Evolutionary conservation across 2,113 vertebrate species (phyloP).

Genomic region (Speoplatyrhinus poulsoni): DNA sequence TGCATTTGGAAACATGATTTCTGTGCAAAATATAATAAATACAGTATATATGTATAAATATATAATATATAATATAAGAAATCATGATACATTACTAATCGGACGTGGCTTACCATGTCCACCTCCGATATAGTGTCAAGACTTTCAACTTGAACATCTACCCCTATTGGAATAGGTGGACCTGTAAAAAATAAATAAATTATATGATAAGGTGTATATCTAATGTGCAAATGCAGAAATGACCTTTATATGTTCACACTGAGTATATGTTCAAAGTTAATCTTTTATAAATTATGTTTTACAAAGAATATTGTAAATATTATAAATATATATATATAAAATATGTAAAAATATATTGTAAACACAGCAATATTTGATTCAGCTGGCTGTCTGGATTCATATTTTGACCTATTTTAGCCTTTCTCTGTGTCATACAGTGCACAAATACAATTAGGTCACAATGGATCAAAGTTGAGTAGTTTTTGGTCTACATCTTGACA

Average conservation of each 20-base stretch:
- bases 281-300: neutral
- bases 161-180: slow-evolving; percentile 81
- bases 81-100: neutral
- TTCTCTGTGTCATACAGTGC: slow-evolving; percentile 48
- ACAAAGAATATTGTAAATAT: slow-evolving; percentile 7
- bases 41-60: too few species aligned
- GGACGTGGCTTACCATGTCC: slow-evolving; percentile 73
- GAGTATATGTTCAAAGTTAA: neutral
- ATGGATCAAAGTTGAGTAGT: slow-evolving; percentile 54
- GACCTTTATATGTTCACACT: neutral
- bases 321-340: too few species aligned
- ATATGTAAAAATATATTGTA: too few species aligned
- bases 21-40: neutral
- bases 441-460: slow-evolving; percentile 71
- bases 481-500: neutral
- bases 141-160: slow-evolving; percentile 83
- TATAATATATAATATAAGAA: too few species aligned
- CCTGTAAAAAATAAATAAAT: slow-evolving; percentile 56
- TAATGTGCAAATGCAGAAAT: neutral
- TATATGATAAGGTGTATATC: slow-evolving; percentile 2
- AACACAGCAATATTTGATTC: slow-evolving; percentile 22
- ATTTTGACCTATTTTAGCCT: slow-evolving; percentile 69
- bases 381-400: slow-evolving; percentile 37
- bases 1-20: neutral
- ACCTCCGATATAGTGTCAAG: slow-evolving; percentile 83